phyloP scores from a whole-genome alignment of 2,888 invertebrate species.

The Eupithecia subfuscata region DNA sequence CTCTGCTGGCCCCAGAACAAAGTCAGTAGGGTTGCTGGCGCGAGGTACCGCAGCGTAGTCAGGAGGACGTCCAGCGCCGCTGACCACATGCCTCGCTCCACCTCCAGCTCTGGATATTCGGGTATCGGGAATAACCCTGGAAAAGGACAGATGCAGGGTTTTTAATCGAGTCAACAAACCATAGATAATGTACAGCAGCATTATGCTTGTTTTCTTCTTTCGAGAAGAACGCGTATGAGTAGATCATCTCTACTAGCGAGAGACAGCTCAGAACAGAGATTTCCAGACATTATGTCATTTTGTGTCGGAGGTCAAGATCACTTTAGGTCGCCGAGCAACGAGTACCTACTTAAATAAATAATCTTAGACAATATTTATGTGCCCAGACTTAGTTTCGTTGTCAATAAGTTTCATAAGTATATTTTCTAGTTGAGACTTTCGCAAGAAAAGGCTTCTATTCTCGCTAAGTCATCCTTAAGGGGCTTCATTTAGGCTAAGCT shows the following conservation, averaged over 20 bases:
- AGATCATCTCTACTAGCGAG: neutral
- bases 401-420: too few relatives aligned
- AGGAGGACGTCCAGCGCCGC: slow-evolving; percentile 72
- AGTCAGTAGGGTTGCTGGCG: slow-evolving; percentile 83
- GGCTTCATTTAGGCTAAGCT: neutral
- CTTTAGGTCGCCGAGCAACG: neutral
- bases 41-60: slow-evolving; percentile 82
- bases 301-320: neutral
- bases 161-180: neutral
- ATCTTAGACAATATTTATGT: neutral
- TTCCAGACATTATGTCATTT: neutral
- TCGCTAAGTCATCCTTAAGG: neutral
- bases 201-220: neutral
- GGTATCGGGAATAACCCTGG: slow-evolving; percentile 79
- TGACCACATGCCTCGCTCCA: slow-evolving; percentile 79
- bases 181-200: neutral
- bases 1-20: slow-evolving; percentile 83
- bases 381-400: too few relatives aligned
- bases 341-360: too few relatives aligned
- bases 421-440: neutral
- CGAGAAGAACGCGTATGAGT: neutral
- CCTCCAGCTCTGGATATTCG: slow-evolving; percentile 75
- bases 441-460: neutral
- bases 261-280: neutral
- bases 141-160: slow-evolving; percentile 39